Percentiles rank a stretch among this genome's conserved stretches.
phyloP scores from a whole-genome alignment of 2,797 vertebrate genomes.

The Hydrolagus colliei region DNA sequence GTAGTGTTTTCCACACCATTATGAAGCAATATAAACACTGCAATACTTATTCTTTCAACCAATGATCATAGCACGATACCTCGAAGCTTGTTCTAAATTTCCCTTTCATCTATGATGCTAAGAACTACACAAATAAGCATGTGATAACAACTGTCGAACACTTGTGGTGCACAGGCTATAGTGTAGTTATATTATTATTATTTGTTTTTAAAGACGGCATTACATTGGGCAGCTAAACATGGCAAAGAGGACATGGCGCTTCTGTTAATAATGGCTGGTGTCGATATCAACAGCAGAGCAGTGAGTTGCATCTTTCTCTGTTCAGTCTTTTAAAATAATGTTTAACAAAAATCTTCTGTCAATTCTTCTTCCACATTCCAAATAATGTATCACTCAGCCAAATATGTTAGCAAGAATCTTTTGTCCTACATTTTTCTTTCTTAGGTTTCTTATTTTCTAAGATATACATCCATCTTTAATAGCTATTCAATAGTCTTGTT shows the following conservation, averaged over 20 bases:
- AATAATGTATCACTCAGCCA: slow-evolving; percentile 59
- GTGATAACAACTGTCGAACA: too few species aligned
- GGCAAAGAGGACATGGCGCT: slow-evolving; percentile 62
- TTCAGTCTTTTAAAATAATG: neutral
- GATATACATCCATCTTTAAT: too few species aligned
- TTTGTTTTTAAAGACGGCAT: slow-evolving; percentile 54
- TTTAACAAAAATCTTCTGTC: neutral
- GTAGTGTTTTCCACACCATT: too few species aligned
- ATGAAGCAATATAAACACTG: too few species aligned
- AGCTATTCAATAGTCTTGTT: too few species aligned
- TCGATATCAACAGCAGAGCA: slow-evolving; percentile 65
- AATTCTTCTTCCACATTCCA: slow-evolving; percentile 36
- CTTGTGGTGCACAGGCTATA: too few species aligned
- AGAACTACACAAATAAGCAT: too few species aligned
- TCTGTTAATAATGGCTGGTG: slow-evolving; percentile 56
- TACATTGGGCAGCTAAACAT: slow-evolving; percentile 74
- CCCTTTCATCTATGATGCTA: too few species aligned
- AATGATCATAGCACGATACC: too few species aligned
- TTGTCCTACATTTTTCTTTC: neutral
- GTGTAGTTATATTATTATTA: neutral
- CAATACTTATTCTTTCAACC: too few species aligned
- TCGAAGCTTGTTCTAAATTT: too few species aligned
- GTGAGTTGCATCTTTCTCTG: slow-evolving; percentile 47
- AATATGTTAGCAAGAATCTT: neutral
- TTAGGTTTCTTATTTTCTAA: neutral